Conservation (phyloP, 1,140 invertebrate species). For the Artemia franciscana region DNA sequence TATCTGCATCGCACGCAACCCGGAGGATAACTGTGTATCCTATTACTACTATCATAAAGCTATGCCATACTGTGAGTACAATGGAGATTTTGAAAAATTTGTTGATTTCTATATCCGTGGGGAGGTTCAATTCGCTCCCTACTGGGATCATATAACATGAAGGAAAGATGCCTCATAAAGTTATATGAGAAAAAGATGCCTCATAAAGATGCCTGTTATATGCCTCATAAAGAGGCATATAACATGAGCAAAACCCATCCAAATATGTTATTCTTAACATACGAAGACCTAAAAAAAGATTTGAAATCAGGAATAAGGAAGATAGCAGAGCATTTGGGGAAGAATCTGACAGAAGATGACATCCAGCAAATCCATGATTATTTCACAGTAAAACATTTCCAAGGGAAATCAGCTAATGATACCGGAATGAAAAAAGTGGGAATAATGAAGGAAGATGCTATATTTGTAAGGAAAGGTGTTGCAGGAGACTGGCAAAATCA, state of each 20-base stretch:
- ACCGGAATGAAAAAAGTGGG: not conserved
- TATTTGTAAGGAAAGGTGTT: slow-evolving; percentile 8
- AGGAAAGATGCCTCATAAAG: too few relatives aligned
- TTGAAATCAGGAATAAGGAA: slow-evolving; percentile 32
- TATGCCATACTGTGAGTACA: slow-evolving; percentile 35
- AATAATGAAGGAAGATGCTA: not conserved
- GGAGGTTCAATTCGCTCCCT: slow-evolving; percentile 29
- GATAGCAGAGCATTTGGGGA: slow-evolving; percentile 46
- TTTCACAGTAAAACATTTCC: slow-evolving; percentile 44
- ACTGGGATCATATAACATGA: slow-evolving; percentile 47
- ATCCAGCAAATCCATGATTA: slow-evolving; percentile 40
- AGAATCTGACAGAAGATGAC: slow-evolving; percentile 34
- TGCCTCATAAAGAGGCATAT: slow-evolving; percentile 46
- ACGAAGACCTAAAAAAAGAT: slow-evolving; percentile 60
- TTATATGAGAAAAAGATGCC: too few relatives aligned
- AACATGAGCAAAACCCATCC: slow-evolving; percentile 34
- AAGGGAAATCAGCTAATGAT: slow-evolving; percentile 5
- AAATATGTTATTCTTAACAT: slow-evolving; percentile 55
- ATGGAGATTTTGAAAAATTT: slow-evolving; percentile 51
- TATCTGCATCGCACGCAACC: slow-evolving; percentile 71
- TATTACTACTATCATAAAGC: slow-evolving; percentile 60
- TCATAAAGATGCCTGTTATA: too few relatives aligned
- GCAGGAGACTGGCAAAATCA: slow-evolving; percentile 9
- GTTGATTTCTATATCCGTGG: slow-evolving; percentile 47
- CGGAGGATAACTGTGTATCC: slow-evolving; percentile 78